Evolutionary conservation across 2,797 vertebrate species (phyloP), one percentile per base, ranked within the genome.

Genomic region (Eulemur coronatus): DNA sequence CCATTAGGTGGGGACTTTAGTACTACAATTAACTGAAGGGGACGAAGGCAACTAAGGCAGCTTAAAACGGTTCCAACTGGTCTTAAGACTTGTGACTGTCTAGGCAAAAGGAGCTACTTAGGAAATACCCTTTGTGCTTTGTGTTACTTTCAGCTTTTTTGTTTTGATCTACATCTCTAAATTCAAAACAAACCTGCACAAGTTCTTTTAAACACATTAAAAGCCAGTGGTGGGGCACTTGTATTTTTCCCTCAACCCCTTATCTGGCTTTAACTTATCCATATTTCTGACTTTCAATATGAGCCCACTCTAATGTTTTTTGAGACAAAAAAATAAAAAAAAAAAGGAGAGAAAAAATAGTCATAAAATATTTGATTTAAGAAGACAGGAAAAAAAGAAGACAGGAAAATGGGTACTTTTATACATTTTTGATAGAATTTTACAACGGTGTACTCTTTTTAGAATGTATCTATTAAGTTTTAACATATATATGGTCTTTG

Each of bases 211-310:
- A 61, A 61, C 28, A 61, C 28, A 30, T 61, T 30, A 61, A 61
- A 61, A 61, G 59, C 28, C 59, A 61, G 11, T 30, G 28, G 12
- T 61, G 28, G 28, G 28, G 10, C 13, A 30, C 28, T 30, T 59
- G 26, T 59, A 28, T 59, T 59, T 61, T 61, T 11, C 59, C 59
- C 26, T 61, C 26, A 86, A 69, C 38, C 7, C 18, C 35, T 50
- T 67, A 52, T 48, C 65, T 88, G 50, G 12, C 7, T 87, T 95
- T 89, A 24, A 69, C 67, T 91, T 91, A 46, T 76, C n/a, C 3
- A n/a, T 75, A 26, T 88, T 96, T 80, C 52, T n/a, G 33, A 48
- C 76, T 96, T 72, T 93, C 18, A 35, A n/a, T 79, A 8, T 78
- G 61, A 93, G 30, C 52, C 10, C 3, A 43, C 0, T 15, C 22